Base-by-base conservation (phyloP, 2,113 vertebrate genomes). In the Eptesicus fuscus region DNA sequence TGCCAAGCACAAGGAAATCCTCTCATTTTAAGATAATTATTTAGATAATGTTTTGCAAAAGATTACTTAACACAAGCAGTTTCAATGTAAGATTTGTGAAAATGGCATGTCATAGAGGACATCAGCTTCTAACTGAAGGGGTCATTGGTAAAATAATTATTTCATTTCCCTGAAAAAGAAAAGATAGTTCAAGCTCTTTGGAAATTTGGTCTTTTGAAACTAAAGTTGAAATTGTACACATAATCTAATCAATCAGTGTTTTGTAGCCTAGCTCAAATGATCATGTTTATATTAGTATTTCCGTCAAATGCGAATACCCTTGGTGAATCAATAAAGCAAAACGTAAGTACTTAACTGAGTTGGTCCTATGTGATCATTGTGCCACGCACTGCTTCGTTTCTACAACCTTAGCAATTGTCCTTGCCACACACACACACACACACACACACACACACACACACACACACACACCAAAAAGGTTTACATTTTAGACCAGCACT, bases 181-280 rank as follows among this genome's bases (percentile, higher is more conserved):
- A 91, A 78, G 59, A 78, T 77, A 35, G 18, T 10, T n/a, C 84
- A 63, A 71, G 14, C 10, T 90, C 35, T 89, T 95, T 73, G 90
- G 49, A 97, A 95, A 91, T 91, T 44, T 92, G 51, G 17, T 93
- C 53, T 94, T 96, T 93, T 76, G 61, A 76, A 96, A 84, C 44
- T 65, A 77, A 95, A 73, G 44, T 90, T 87, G 71, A 93, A 95
- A 94, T 93, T 93, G 82, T 56, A 79, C 71, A 44, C 59, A 71
- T 73, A 83, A 78, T 76, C 87, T 92, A 84, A 87, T 93, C 69
- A 89, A 83, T 91, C 37, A 28, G 28, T 88, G 92, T 82, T 95
- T 96, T 61, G 49, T 90, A 94, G 44, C 47, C 9, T 61, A 78
- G 56, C n/a, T 83, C 78, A 83, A 84, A 80, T n/a, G 42, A 85